A percentile compares a stretch with the other conserved stretches of the same genome.
These are phyloP conservation scores for Antrozous pallidus DNA, from an alignment of 2,797 vertebrate species.

Conservation along the genomic window DNA sequence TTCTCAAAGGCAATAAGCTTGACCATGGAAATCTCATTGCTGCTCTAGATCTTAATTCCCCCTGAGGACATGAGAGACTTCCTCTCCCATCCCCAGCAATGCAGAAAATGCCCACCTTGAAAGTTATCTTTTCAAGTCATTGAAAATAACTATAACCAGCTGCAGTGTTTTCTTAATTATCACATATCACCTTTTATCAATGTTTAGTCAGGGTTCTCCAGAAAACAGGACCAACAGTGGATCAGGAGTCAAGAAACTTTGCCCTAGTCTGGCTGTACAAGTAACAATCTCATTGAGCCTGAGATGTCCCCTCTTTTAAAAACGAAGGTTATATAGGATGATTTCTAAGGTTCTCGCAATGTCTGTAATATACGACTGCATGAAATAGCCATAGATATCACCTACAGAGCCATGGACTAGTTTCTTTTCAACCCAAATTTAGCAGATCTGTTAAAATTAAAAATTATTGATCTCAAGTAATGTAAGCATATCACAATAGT, in stretches of 20 bases:
- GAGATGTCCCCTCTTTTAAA: background rate
- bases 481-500: background rate
- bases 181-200: background rate
- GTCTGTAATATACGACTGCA: background rate
- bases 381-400: background rate
- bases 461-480: constrained; percentile 21
- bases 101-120: background rate
- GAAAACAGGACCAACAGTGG: background rate
- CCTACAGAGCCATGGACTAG: background rate
- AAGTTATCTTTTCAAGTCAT: background rate
- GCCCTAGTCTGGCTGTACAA: background rate
- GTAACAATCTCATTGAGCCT: background rate
- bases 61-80: background rate
- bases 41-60: background rate
- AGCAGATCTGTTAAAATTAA: background rate
- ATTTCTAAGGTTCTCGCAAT: background rate
- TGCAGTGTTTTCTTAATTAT: background rate
- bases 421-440: background rate
- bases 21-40: background rate
- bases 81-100: background rate
- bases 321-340: background rate
- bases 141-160: background rate
- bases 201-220: background rate
- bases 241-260: background rate
- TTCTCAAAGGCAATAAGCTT: background rate